Evolutionary conservation across 2,888 invertebrate genomes (phyloP), one percentile per base, ranked within the genome.

Genomic region (Epinotia demarniana): DNA sequence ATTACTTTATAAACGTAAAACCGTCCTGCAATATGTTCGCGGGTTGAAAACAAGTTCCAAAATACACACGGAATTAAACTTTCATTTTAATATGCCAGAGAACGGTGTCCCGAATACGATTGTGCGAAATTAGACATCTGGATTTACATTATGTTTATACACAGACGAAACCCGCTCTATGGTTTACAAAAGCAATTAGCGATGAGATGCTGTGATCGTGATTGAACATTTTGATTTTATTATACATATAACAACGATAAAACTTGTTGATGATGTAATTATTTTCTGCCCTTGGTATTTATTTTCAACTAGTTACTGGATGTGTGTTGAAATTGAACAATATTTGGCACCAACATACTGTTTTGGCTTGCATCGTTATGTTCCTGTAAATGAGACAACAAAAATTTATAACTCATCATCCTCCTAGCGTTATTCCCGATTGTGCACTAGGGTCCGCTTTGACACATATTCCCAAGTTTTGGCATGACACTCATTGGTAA

Each of bases 21-120:
- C 55, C 18, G 19, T n/a, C 46, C 16, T 46, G 39, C 53, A 55
- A 58, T 11, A 23, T 43, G 16, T 46, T 69, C 19, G 19, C 23
- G 46, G 16, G 23, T 46, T 60, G 58, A 69, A 60, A 57, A 58
- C 46, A 5, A 46, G 60, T 11, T n/a, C 49, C n/a, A 58, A 69
- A 69, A 69, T 73, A 33, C 11, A 16, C 27, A 63, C 19, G 33
- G 57, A 68, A 69, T 43, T 19, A 69, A 57, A 69, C n/a, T 63
- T 57, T 49, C 57, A 0, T 18, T 58, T 49, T 63, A 57, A 69
- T 63, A 16, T 55, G 57, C 46, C 57, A 11, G 11, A 57, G 16
- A 13, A 19, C 55, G 55, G 27, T 74, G 74, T 58, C 63, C 74
- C 58, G 39, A 58, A 74, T 64, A 70, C 69, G 57, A 61, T 64